Conservation (phyloP, 2,797 vertebrate genomes). For the Pseudochirops cupreus region DNA sequence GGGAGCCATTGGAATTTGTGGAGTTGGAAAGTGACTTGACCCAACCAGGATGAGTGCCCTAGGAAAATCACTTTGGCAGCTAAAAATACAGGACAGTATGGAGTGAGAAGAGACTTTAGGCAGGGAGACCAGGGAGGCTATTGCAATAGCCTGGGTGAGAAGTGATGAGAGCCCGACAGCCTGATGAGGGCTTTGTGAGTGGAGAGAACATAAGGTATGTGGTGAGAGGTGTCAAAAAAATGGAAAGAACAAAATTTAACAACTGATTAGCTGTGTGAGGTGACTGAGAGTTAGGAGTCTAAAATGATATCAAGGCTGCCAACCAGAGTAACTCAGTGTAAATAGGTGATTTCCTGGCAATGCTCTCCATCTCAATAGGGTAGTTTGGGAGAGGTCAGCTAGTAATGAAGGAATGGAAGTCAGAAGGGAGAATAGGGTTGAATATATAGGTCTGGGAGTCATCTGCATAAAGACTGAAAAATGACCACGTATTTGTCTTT, state of each 20-base stretch:
- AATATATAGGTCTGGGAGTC: not conserved
- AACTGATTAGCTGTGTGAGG: not conserved
- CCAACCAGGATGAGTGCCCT: accelerated
- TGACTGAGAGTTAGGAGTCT: not conserved
- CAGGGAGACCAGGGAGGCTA: not conserved
- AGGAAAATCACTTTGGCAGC: not conserved
- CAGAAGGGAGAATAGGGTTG: not conserved
- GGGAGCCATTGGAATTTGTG: not conserved
- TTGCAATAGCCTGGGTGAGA: not conserved
- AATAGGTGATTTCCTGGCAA: not conserved
- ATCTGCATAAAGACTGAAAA: constrained; percentile 12
- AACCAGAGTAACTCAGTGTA: not conserved
- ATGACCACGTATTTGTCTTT: not conserved
- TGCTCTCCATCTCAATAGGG: not conserved
- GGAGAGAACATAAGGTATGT: not conserved
- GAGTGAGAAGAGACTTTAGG: not conserved
- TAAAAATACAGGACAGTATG: not conserved
- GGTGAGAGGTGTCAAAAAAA: not conserved
- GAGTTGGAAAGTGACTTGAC: not conserved
- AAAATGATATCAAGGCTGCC: not conserved
- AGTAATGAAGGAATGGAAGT: not conserved
- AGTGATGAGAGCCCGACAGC: not conserved
- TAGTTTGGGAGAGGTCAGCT: not conserved
- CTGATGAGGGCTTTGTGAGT: not conserved
- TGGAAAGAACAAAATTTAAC: not conserved